Conservation (phyloP, 2,113 vertebrate genomes). For the Amblyornis subalaris region DNA sequence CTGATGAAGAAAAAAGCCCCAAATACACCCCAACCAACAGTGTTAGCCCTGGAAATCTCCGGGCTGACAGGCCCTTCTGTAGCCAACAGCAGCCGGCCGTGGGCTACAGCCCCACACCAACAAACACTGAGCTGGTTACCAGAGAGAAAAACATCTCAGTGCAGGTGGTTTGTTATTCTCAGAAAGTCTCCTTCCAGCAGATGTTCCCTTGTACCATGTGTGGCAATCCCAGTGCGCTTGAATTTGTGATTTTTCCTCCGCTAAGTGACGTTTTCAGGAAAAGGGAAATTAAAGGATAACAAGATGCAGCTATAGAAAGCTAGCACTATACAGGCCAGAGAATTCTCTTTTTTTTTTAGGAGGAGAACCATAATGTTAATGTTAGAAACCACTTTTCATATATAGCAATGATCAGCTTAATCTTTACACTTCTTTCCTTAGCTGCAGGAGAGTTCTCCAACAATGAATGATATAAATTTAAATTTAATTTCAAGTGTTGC, state of each 20-base stretch:
- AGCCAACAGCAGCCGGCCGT: background rate
- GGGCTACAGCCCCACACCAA: fast-evolving
- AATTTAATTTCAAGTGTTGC: slow-evolving; percentile 28
- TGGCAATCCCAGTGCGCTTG: background rate
- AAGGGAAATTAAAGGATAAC: background rate
- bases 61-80: background rate
- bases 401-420: background rate
- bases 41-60: background rate
- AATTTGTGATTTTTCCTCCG: background rate
- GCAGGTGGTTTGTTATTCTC: slow-evolving; percentile 13
- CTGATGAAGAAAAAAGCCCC: no score
- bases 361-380: background rate
- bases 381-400: slow-evolving; percentile 20
- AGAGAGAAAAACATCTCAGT: background rate
- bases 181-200: background rate
- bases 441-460: background rate
- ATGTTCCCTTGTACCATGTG: background rate
- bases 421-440: background rate
- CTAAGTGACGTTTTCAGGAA: background rate
- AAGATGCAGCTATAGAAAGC: background rate
- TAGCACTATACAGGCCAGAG: background rate
- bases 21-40: background rate
- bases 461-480: slow-evolving; percentile 7
- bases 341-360: background rate
- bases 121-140: fast-evolving